Evolutionary conservation across 2,888 invertebrate genomes (phyloP), one percentile per base, ranked within the genome.

Genomic region (Amiota communis): DNA sequence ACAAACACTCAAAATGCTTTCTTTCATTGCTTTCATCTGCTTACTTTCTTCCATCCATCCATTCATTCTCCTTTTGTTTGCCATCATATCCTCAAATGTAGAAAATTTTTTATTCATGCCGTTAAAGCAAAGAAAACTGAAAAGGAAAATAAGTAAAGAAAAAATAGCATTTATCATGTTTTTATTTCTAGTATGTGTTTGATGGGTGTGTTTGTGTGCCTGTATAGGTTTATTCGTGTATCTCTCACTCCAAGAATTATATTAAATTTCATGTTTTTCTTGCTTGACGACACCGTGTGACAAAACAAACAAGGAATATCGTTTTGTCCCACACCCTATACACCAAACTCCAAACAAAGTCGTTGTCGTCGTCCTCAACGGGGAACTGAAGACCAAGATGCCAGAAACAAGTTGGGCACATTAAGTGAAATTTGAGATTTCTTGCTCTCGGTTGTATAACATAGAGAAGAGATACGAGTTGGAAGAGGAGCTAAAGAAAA

Each of bases 201-300:
- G 47, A 68, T 73, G 57, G 63, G 23, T 23, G 23, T 23, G 23
- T 23, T 23, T 23, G 3, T 23, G 23, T 23, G 3, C 3, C 23
- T 23, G 36, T 36, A 6, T 36, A 36, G 2, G 36, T 36, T 36
- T 36, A 6, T 36, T 36, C 6, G 36, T 6, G 36, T 36, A 36
- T 36, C 36, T 36, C 36, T 6, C 36, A 36, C 36, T 36, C 36
- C 36, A 36, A 36, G 36, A 36, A 36, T 6, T 73, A 82, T 85
- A 85, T 83, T 83, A 77, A 85, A 83, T 81, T 78, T 77, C 85
- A 76, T 82, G 85, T 79, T 80, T 77, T 72, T 49, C 47, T 46
- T 59, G 47, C 47, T 57, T 56, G 23, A 73, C 70, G 72, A 76
- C 68, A 78, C 81, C 77, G 12, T 59, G 59, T 59, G 59, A 59